Conservation (phyloP, 1,140 invertebrate species). For the Dreissena rostriformis region DNA sequence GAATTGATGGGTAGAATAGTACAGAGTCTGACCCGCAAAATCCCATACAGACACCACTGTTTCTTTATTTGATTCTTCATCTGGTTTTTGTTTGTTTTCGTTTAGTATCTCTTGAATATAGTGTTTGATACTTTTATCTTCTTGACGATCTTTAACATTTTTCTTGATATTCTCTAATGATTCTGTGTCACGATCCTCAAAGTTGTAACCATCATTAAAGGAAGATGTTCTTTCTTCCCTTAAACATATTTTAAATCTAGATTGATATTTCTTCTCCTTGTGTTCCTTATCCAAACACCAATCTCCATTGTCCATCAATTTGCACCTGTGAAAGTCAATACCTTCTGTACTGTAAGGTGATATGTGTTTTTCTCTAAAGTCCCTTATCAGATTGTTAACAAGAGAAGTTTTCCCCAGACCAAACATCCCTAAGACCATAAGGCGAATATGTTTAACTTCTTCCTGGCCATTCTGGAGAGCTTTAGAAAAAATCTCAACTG, state of each 20-base stretch:
- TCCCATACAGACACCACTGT: conserved; percentile 31
- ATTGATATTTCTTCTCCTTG: not conserved
- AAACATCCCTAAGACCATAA: conserved; percentile 46
- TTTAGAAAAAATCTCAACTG: not conserved
- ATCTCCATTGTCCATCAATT: not conserved
- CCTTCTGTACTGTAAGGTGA: not conserved
- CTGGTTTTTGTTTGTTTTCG: too few species aligned
- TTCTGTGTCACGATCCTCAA: not conserved
- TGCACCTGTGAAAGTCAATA: not conserved
- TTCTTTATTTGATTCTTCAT: not conserved
- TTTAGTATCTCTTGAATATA: not conserved
- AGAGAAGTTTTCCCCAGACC: conserved; percentile 39
- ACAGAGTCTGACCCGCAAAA: conserved; percentile 40
- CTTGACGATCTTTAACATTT: not conserved
- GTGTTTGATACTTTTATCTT: not conserved
- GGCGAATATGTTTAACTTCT: conserved; percentile 6
- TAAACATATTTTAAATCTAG: not conserved
- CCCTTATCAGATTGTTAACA: conserved; percentile 19
- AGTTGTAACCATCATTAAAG: not conserved
- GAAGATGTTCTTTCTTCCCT: not conserved
- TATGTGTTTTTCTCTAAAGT: not conserved
- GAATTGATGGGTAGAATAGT: conserved; percentile 46
- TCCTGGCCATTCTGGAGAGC: not conserved
- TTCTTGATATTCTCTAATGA: not conserved
- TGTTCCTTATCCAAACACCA: not conserved